Percentiles rank a stretch among this genome's conserved stretches.
phyloP scores from a whole-genome alignment of 2,113 vertebrate genomes.

The Stomatorhinus ivindoensis region DNA sequence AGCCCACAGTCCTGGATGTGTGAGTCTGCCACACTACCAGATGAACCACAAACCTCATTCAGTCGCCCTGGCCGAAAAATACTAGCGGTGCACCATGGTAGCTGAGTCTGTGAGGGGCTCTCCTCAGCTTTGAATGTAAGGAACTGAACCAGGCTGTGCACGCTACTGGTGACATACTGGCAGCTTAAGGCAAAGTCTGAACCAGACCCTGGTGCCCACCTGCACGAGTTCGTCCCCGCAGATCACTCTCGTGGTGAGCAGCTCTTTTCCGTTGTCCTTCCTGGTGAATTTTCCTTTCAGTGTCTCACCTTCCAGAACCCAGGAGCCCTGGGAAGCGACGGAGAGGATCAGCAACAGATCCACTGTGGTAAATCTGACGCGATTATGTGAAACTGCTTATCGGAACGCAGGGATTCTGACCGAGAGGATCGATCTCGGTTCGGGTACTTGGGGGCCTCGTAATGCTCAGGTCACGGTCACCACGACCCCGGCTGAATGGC shows the following conservation, averaged over 20 bases:
- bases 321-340: conserved; percentile 62
- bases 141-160: background rate
- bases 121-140: background rate
- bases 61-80: background rate
- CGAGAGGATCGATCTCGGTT: background rate
- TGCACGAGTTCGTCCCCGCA: conserved; percentile 72
- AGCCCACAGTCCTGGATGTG: background rate
- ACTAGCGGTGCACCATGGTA: background rate
- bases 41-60: background rate
- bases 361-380: background rate
- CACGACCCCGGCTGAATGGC: background rate
- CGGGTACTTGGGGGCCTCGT: background rate
- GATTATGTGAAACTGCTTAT: background rate
- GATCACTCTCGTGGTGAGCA: conserved; percentile 65
- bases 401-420: background rate
- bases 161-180: background rate
- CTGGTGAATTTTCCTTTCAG: conserved; percentile 71
- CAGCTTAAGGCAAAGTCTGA: background rate
- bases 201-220: conserved; percentile 51
- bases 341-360: background rate
- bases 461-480: background rate
- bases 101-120: background rate
- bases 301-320: conserved; percentile 65
- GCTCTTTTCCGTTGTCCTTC: conserved; percentile 77
- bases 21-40: background rate